Evolutionary conservation across 37 sponge, comb jelly and placozoan species (phyloP).

Genomic region (Tethya wilhelma): DNA sequence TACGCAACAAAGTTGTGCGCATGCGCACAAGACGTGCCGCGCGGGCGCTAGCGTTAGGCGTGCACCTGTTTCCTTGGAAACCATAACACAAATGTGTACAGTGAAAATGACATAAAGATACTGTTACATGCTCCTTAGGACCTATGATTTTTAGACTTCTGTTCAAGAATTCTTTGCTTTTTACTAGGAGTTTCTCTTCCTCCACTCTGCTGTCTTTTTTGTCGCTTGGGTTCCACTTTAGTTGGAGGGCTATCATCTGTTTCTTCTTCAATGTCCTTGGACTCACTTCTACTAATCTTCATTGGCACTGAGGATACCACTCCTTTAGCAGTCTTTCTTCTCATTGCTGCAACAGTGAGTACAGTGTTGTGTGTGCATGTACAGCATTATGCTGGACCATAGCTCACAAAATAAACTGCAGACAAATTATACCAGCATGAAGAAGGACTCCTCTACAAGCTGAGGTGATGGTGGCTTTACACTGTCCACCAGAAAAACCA

Average conservation of each 20-base stretch:
- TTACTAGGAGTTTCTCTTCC: background rate
- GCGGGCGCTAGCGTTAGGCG: no score
- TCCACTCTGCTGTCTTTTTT: background rate
- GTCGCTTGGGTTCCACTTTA: background rate
- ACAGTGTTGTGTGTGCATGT: background rate
- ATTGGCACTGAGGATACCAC: conserved; percentile 26
- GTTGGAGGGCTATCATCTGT: no score
- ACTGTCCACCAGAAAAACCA: conserved; percentile 44
- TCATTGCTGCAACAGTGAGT: conserved; percentile 26
- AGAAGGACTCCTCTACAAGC: conserved; percentile 35
- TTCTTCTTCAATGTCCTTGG: background rate
- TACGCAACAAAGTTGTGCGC: no score
- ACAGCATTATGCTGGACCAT: background rate
- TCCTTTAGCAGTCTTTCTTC: conserved; percentile 49
- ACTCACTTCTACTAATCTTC: background rate
- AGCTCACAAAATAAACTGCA: background rate
- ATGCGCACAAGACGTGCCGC: no score
- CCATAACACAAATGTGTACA: no score
- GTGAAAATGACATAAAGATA: no score
- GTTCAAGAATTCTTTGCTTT: no score
- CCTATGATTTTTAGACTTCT: no score
- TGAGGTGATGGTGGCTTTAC: conserved; percentile 43
- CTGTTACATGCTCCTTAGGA: no score
- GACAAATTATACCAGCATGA: conserved; percentile 46
- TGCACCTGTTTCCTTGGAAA: no score